Evolutionary conservation across 2,113 vertebrate species (phyloP).

Genomic region (Bostrychus sinensis): DNA sequence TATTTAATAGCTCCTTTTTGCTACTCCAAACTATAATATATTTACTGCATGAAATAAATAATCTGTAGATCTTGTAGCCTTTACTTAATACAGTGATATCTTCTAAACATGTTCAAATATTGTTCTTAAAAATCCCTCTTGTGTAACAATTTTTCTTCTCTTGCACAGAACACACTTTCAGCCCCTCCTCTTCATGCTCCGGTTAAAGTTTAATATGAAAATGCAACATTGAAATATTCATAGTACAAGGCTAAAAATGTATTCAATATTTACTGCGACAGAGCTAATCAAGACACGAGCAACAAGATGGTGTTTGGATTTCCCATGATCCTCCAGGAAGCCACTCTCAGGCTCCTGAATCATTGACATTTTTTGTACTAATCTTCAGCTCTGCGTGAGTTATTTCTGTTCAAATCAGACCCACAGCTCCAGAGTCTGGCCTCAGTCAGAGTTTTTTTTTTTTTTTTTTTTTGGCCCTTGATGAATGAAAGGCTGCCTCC

Average conservation of each 20-base stretch:
- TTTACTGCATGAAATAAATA: too few relatives aligned
- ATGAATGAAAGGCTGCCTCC: conserved; percentile 36
- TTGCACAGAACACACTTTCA: too few relatives aligned
- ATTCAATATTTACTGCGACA: conserved; percentile 72
- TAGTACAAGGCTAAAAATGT: conserved; percentile 51
- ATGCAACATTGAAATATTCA: conserved; percentile 72
- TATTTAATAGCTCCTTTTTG: too few relatives aligned
- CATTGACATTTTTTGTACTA: background rate
- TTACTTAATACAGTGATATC: too few relatives aligned
- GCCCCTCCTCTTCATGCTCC: conserved; percentile 52
- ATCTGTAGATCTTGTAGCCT: too few relatives aligned
- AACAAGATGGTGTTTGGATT: background rate
- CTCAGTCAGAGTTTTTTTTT: conserved; percentile 15
- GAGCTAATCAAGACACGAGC: conserved; percentile 45
- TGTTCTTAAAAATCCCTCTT: too few relatives aligned
- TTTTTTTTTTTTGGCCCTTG: conserved; percentile 26
- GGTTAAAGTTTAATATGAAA: conserved; percentile 67
- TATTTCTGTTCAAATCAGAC: conserved; percentile 20
- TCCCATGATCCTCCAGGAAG: background rate
- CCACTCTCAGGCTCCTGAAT: conserved; percentile 5
- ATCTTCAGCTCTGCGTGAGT: conserved; percentile 12
- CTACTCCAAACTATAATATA: too few relatives aligned
- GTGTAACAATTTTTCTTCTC: background rate
- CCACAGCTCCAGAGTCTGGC: conserved; percentile 22
- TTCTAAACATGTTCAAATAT: too few relatives aligned